These are phyloP conservation scores for Brachyopa scutellaris DNA, from an alignment of 2,888 invertebrate species.

Conservation along the genomic window DNA sequence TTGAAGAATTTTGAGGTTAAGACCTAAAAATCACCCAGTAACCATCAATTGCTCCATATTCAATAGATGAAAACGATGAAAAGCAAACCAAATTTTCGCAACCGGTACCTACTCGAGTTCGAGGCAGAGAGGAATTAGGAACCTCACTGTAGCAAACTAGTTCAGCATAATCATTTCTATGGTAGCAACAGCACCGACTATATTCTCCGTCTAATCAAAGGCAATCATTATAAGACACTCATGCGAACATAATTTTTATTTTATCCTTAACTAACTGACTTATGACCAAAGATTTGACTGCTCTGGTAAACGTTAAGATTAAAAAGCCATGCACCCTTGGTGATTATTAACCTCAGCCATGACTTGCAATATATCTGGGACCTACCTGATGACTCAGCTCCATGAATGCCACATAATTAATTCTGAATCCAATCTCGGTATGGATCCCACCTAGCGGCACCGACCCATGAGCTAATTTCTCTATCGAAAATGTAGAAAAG, in stretches of 20 bases:
- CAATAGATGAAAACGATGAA: no score
- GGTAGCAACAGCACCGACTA: not conserved
- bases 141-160: no score
- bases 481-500: not conserved
- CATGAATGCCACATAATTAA: constrained; percentile 67
- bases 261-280: constrained; percentile 23
- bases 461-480: constrained; percentile 19
- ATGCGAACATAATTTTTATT: constrained; percentile 37
- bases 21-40: no score
- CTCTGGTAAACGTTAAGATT: constrained; percentile 5
- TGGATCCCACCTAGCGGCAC: constrained; percentile 6
- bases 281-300: constrained; percentile 36
- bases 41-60: no score
- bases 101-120: no score
- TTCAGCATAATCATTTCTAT: no score
- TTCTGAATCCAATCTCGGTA: constrained; percentile 59
- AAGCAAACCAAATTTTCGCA: no score
- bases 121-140: no score
- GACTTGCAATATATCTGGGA: constrained; percentile 63
- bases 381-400: constrained; percentile 67
- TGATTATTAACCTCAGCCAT: constrained; percentile 42
- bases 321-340: constrained; percentile 42
- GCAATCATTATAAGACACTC: constrained; percentile 4
- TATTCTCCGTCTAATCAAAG: not conserved
- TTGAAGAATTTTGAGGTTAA: no score